Base-by-base conservation (phyloP, 2,888 invertebrate species). In the Imbricaverruca yamaguchii region DNA sequence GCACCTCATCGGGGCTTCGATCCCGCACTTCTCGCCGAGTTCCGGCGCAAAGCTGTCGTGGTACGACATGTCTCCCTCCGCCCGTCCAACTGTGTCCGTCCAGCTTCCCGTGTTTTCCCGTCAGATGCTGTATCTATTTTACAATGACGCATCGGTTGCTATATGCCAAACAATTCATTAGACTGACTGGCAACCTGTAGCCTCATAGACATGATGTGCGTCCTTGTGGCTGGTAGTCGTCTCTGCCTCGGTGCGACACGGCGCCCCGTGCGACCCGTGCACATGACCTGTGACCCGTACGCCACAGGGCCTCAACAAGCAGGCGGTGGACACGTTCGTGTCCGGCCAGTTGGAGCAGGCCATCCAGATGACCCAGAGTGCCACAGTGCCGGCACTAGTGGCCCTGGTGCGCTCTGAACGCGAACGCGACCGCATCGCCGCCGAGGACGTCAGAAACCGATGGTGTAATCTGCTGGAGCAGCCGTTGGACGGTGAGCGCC, bases 401-500 rank as follows among this genome's bases (percentile, higher is more conserved):
- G 39, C 15, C 13, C 69, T 69, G 13, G 39, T 13, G 12, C 25
- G 39, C 13, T 69, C 69, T 13, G 25, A 39, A 15, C 13, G 25
- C 13, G 69, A 25, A 0, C 13, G 12, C 8, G 69, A 69, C 69
- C 69, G 25, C 9, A 21, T 7, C 39, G 39, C 69, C 39, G 69
- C 69, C 25, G 69, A 69, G 13, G 25, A 69, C 69, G 39, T 69
- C 25, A 9, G 69, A 7, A 69, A 69, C 69, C 25, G 39, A 39
- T 69, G 69, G 69, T 69, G 69, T 39, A 69, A 15, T 39, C 39
- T 69, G 69, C 69, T 69, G 69, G 69, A 39, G 39, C 69, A 69
- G 13, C n/a, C 25, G 69, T 39, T 69, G 69, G 69, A 69, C 69
- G 69, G 69, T 69, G 23, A 9, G 67, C 15, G 7, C 59, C 59